Evolutionary conservation across 1,140 invertebrate genomes (phyloP).

Genomic region (Panulirus ornatus): DNA sequence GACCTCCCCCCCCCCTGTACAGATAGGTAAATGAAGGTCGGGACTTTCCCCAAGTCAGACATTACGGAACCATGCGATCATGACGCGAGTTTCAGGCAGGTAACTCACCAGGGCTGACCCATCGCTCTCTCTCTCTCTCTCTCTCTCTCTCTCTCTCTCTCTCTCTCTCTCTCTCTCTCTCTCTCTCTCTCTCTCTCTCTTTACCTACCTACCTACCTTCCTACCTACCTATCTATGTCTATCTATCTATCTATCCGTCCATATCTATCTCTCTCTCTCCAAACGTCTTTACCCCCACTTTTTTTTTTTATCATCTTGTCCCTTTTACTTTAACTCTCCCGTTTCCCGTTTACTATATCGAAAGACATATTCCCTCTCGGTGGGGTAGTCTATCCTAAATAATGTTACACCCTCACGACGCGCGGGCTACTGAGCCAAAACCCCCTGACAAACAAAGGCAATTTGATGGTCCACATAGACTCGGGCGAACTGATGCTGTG

Average conservation of each 20-base stretch:
- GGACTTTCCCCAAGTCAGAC: too few relatives aligned
- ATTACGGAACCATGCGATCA: too few relatives aligned
- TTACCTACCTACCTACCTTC: neutral
- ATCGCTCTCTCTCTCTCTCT: neutral
- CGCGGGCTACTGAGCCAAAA: neutral
- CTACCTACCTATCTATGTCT: too few relatives aligned
- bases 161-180: conserved; percentile 24
- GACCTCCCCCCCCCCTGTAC: too few relatives aligned
- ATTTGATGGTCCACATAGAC: neutral
- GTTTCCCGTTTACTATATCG: neutral
- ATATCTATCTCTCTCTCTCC: too few relatives aligned
- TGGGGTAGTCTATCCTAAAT: neutral
- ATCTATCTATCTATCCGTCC: too few relatives aligned
- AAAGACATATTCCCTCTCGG: neutral
- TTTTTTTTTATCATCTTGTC: neutral
- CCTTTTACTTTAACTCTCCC: neutral
- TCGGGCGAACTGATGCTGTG: neutral
- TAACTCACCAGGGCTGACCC: too few relatives aligned
- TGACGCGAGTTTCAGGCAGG: too few relatives aligned
- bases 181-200: conserved; percentile 10
- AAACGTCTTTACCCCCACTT: neutral
- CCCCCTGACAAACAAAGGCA: neutral
- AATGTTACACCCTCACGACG: neutral
- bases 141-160: conserved; percentile 24
- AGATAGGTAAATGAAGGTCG: too few relatives aligned